A percentile compares a stretch with the other conserved stretches of the same genome.
Evolutionary conservation across 2,888 invertebrate species (phyloP).

Genomic region (Caenorhabditis imperialis): DNA sequence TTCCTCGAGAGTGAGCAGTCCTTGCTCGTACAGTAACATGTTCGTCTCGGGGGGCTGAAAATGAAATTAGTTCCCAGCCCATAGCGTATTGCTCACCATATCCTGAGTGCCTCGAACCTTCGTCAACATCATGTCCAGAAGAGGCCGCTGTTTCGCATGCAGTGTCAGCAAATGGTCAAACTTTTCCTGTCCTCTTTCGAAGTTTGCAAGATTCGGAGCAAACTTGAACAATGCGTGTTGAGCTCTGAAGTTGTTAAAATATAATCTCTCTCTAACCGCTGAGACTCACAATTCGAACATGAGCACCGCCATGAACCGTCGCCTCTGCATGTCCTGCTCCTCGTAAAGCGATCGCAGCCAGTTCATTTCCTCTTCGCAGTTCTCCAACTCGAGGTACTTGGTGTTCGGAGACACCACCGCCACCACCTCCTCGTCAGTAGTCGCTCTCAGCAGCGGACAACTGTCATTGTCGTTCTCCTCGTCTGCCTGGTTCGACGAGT

Average conservation of each 20-base stretch:
- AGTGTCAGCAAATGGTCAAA: slow-evolving; percentile 30
- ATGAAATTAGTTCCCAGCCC: neutral
- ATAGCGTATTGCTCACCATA: slow-evolving; percentile 10
- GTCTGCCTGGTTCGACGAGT: slow-evolving; percentile 1
- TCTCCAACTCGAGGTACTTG: slow-evolving; percentile 1
- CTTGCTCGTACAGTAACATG: slow-evolving; percentile 21
- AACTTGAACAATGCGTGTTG: slow-evolving; percentile 22
- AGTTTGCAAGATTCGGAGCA: slow-evolving; percentile 28
- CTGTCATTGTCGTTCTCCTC: slow-evolving; percentile 19
- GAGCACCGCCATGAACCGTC: slow-evolving; percentile 29
- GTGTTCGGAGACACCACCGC: neutral
- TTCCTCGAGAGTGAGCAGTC: slow-evolving; percentile 25
- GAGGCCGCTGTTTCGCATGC: slow-evolving; percentile 38
- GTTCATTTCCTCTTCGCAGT: slow-evolving; percentile 15
- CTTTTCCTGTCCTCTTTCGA: slow-evolving; percentile 24
- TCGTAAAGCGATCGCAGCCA: slow-evolving; percentile 29
- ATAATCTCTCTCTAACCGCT: too few species aligned
- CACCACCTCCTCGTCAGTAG: neutral
- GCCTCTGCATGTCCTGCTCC: slow-evolving; percentile 20
- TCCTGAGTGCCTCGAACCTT: slow-evolving; percentile 35
- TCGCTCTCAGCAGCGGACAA: neutral
- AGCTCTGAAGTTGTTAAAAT: slow-evolving; percentile 21
- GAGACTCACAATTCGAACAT: slow-evolving; percentile 17
- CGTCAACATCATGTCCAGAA: slow-evolving; percentile 47
- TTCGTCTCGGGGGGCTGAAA: slow-evolving; percentile 32